Evolutionary conservation across 1,140 invertebrate species (phyloP), one percentile per base, ranked within the genome.

Genomic region (Araneus ventricosus): DNA sequence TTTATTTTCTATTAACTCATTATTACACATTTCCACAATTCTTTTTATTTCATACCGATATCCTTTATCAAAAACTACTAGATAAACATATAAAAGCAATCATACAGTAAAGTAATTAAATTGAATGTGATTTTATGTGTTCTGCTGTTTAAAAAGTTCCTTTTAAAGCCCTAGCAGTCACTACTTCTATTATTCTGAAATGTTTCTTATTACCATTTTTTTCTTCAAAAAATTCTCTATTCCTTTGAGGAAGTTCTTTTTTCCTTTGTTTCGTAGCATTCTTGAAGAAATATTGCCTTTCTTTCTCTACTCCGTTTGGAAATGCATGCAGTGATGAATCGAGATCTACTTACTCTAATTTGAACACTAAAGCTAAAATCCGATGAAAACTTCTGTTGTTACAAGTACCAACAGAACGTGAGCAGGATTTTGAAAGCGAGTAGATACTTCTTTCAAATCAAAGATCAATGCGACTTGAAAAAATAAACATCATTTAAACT

Each of bases 391-490:
- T 75, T 75, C 70, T 30, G 37, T 75, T 75, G 70, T 30, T 75
- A 75, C 70, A 75, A 75, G 70, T 75, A 75, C 34, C 70, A 20
- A 75, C 30, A 30, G 20, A 34, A 75, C 70, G 70, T 75, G 70
- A 75, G 30, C 22, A 30, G 70, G 34, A 20, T 75, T 20, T 17
- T 20, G 22, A 67, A 75, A 34, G 70, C n/a, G 22, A 14, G 27
- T 67, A 27, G 63, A 67, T 67, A 75, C 30, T 75, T 75, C 70
- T 75, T 75, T 75, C 70, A 75, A 75, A 75, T 75, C 70, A 75
- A 75, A 75, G 30, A 75, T 75, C 70, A 75, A 14, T 75, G 70
- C 5, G 70, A 75, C 70, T 75, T 17, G 45, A 30, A 75, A 75
- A 34, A 75, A 75, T 30, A 75, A 75, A 75, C 70, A 75, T 75